Conservation (phyloP, 1,140 invertebrate genomes). For the Drosophila nebulosa region DNA sequence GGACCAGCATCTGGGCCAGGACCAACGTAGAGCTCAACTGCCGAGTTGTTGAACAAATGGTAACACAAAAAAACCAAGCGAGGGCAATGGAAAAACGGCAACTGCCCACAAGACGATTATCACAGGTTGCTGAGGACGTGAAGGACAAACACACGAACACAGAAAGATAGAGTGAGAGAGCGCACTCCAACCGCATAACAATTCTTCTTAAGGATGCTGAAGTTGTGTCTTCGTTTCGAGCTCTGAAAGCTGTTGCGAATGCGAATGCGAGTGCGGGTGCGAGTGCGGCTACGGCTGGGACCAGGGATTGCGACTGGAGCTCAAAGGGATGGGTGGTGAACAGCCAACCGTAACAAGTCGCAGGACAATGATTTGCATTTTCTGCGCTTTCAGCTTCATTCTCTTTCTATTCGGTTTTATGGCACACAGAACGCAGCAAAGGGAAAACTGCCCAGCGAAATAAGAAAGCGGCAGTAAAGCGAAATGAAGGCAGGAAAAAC, state of each 20-base stretch:
- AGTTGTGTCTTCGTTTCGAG: background rate
- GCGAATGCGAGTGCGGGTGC: background rate
- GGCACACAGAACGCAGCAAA: slow-evolving; percentile 42
- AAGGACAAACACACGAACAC: background rate
- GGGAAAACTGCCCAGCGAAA: slow-evolving; percentile 29
- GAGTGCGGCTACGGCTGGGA: background rate
- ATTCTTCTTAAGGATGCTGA: slow-evolving; percentile 14
- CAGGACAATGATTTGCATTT: slow-evolving; percentile 66
- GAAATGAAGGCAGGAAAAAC: slow-evolving; percentile 13
- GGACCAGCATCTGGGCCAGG: background rate
- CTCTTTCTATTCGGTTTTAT: slow-evolving; percentile 56
- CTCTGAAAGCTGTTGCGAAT: background rate
- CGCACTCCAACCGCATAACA: slow-evolving; percentile 15
- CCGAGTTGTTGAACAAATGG: slow-evolving; percentile 34
- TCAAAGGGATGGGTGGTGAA: background rate
- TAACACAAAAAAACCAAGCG: slow-evolving; percentile 8
- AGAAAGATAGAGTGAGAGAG: background rate
- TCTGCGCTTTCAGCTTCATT: slow-evolving; percentile 44
- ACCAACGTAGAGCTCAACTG: background rate
- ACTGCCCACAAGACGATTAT: slow-evolving; percentile 67
- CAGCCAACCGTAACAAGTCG: slow-evolving; percentile 22
- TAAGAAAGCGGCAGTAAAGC: slow-evolving; percentile 6
- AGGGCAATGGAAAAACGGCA: slow-evolving; percentile 10
- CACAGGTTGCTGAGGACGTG: slow-evolving; percentile 54
- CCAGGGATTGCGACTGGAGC: background rate